A percentile compares a stretch with the other conserved stretches of the same genome.
Evolutionary conservation across 2,113 vertebrate genomes (phyloP).

Genomic region (Erythrolamprus reginae): DNA sequence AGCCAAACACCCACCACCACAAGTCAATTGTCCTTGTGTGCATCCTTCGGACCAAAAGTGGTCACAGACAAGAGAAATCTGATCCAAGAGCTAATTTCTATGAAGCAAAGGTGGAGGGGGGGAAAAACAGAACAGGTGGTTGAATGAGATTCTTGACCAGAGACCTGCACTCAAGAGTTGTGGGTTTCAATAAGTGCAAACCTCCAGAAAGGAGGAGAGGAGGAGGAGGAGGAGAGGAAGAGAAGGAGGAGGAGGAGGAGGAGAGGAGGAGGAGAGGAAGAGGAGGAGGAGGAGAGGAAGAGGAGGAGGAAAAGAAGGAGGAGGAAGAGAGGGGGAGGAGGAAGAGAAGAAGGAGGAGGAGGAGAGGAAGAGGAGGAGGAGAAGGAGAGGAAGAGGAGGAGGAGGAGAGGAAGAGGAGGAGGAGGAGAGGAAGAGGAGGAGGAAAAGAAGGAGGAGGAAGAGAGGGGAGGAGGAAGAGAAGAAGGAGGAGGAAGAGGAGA

Average conservation of each 20-base stretch:
- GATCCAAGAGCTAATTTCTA: background rate
- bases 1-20: too few relatives aligned
- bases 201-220: background rate
- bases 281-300: background rate
- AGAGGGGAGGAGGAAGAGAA: too few relatives aligned
- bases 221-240: too few relatives aligned
- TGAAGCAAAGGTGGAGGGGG: too few relatives aligned
- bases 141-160: background rate
- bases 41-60: background rate
- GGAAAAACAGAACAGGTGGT: background rate
- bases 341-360: background rate
- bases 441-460: too few relatives aligned
- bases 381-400: too few relatives aligned
- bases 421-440: too few relatives aligned
- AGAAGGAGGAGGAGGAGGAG: too few relatives aligned
- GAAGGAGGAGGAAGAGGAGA: background rate
- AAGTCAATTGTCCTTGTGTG: rapidly evolving
- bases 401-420: background rate
- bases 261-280: background rate
- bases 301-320: too few relatives aligned
- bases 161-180: too few relatives aligned
- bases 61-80: background rate
- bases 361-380: background rate
- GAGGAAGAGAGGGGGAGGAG: too few relatives aligned
- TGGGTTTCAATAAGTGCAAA: background rate